Conservation (phyloP, 1,140 invertebrate genomes). For the Meloidogyne floridensis region DNA sequence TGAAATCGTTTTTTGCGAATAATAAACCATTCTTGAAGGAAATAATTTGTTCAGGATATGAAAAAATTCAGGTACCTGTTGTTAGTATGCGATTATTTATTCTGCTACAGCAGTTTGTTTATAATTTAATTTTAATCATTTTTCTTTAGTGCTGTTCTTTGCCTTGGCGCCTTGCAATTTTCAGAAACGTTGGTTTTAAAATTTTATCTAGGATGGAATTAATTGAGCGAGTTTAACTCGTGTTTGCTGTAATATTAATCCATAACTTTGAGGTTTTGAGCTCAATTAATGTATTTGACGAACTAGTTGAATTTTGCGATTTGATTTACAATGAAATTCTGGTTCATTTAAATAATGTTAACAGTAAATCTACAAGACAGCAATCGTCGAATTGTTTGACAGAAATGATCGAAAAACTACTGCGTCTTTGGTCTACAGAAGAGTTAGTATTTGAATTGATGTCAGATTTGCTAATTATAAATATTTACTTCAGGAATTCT, state of each 20-base stretch:
- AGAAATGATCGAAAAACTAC: conserved; percentile 16
- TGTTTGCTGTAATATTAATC: background rate
- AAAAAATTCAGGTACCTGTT: background rate
- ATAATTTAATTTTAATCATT: background rate
- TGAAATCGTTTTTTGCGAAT: conserved; percentile 29
- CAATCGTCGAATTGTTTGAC: conserved; percentile 14
- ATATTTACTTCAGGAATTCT: background rate
- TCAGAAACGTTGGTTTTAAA: background rate
- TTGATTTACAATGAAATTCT: conserved; percentile 18
- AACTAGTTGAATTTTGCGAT: conserved; percentile 19
- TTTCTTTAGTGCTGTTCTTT: background rate
- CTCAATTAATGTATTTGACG: background rate
- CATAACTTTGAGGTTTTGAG: conserved; percentile 6
- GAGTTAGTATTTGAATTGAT: conserved; percentile 13
- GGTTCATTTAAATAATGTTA: conserved; percentile 9
- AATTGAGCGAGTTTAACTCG: background rate
- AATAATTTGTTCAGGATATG: conserved; percentile 17
- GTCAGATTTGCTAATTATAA: background rate
- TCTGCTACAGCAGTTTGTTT: too few relatives aligned
- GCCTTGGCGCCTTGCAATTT: conserved; percentile 27
- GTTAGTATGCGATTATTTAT: too few relatives aligned
- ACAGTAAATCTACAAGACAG: conserved; percentile 15
- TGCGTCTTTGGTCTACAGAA: conserved; percentile 9
- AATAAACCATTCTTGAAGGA: conserved; percentile 28
- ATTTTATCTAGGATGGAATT: too few relatives aligned